Base-by-base conservation (phyloP, 92 coral and sea anemone species). In the Bergia sp. region DNA sequence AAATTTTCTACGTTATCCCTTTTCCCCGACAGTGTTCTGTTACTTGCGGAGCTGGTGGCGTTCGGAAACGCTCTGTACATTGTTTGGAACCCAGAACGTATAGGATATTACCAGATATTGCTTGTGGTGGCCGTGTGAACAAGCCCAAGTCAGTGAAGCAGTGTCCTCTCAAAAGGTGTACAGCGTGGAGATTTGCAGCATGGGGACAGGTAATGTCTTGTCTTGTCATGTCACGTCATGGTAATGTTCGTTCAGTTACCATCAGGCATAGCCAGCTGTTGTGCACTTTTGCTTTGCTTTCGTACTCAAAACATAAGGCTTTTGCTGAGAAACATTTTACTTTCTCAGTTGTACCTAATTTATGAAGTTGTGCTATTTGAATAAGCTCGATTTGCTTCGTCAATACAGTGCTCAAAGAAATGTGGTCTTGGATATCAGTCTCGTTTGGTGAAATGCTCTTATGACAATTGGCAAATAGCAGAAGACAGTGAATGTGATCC, bases 401-500 rank as follows among this genome's bases (percentile, higher is more conserved):
- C 74, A 13, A 67, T 21, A 49, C 90, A 97, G 99, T 97, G 99
- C 85, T 97, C 99, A 9, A 78, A 82, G 50, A 90, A 88, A 18
- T 97, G 99, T 85, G 99, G 97, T 5, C 89, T 15, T 21, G 99
- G 99, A 4, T 85, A 79, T 82, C 98, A 94, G 55, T 90, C 92
- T 43, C 96, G 99, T n/a, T 86, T 93, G 36, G 97, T 97, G 47
- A 92, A 93, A 76, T 97, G 99, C 81, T 87, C 96, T 9, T 97
- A 89, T 83, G 93, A 89, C 55, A 94, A 91, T 91, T 94, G 94
- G 92, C 86, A 77, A 79, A 86, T 93, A 50, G 94, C 96, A 7
- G 92, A 93, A 1, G 96, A 97, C 16, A 90, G 77, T 13, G 88
- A 91, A 53, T 97, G 99, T 44, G 94, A 94, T 83, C 40, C 83